phyloP scores from a whole-genome alignment of 2,888 invertebrate genomes.

The Bombyx huttoni region DNA sequence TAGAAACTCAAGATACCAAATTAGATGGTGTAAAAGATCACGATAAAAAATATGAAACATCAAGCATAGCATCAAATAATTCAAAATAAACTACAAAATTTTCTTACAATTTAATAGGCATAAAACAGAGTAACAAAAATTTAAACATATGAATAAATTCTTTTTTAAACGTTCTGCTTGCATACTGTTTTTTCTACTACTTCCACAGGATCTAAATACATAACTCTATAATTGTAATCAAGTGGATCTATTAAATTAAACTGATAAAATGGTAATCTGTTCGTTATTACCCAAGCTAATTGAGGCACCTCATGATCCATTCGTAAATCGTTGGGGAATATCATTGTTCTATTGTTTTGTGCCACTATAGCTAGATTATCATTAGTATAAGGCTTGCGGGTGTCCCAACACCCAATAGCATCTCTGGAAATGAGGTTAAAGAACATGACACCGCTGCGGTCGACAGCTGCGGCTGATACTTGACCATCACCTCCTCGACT shows the following conservation, averaged over 20 bases:
- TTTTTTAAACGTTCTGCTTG: conserved; percentile 11
- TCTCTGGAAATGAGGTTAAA: conserved; percentile 85
- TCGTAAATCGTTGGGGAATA: conserved; percentile 87
- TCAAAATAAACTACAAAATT: not conserved
- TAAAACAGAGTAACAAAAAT: not conserved
- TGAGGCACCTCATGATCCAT: conserved; percentile 80
- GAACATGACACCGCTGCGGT: conserved; percentile 83
- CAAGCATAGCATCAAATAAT: not conserved
- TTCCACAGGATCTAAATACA: conserved; percentile 75
- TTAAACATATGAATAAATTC: not conserved
- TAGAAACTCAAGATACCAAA: not conserved
- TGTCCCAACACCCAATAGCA: conserved; percentile 88
- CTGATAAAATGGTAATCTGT: conserved; percentile 81
- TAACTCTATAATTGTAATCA: conserved; percentile 81
- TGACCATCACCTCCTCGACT: conserved; percentile 77
- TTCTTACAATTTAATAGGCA: not conserved
- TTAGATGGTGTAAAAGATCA: not conserved
- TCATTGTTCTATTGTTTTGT: conserved; percentile 73
- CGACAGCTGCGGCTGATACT: conserved; percentile 82
- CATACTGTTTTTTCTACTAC: conserved; percentile 78
- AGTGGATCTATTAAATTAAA: conserved; percentile 77
- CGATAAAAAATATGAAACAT: not conserved
- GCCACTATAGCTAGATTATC: conserved; percentile 77
- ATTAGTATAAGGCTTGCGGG: conserved; percentile 78
- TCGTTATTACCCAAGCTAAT: conserved; percentile 83